These are phyloP conservation scores for Silurus meridionalis DNA, from an alignment of 2,113 vertebrate genomes.

Conservation along the genomic window DNA sequence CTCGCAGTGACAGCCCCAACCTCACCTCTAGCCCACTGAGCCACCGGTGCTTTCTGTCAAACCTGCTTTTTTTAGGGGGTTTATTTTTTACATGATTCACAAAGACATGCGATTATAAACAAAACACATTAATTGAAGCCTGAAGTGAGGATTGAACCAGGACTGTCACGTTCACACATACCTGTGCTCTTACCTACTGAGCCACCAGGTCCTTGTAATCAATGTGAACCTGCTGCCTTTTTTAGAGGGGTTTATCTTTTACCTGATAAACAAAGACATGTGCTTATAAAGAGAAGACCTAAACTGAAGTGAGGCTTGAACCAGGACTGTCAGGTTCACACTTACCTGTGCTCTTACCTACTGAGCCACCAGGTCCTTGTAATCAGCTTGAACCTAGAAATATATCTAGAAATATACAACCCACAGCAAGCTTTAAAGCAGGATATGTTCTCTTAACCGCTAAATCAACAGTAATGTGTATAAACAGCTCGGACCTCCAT, in stretches of 20 bases:
- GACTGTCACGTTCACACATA: background rate
- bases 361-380: background rate
- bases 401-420: no score
- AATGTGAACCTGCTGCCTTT: no score
- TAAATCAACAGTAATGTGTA: background rate
- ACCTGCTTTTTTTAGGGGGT: background rate
- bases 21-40: background rate
- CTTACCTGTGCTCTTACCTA: no score
- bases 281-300: background rate
- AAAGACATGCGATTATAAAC: background rate
- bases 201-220: no score
- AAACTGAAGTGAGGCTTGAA: background rate
- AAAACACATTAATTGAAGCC: background rate
- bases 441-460: no score
- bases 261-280: background rate
- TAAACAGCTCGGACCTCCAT: background rate
- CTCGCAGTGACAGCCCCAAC: no score
- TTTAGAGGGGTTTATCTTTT: background rate
- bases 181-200: no score
- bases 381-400: no score
- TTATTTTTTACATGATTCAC: background rate
- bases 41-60: background rate
- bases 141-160: background rate
- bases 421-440: no score
- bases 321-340: background rate